Evolutionary conservation across 2,797 vertebrate genomes (phyloP).

Genomic region (Tenualosa ilisha): DNA sequence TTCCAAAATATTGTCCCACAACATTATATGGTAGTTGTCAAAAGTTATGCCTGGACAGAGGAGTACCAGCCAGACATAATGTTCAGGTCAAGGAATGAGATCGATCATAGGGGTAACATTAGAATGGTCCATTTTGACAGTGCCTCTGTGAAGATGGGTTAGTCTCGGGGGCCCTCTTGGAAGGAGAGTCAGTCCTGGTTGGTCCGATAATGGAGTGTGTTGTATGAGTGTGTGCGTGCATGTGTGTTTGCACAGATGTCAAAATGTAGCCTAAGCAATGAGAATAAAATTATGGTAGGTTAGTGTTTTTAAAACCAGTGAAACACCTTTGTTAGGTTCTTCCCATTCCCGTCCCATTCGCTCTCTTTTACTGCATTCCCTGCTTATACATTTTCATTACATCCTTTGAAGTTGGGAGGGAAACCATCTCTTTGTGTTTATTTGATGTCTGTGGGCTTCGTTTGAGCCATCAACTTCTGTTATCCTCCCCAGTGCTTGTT

Average conservation of each 20-base stretch:
- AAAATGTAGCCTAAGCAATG: neutral
- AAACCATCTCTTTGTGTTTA: constrained; percentile 26
- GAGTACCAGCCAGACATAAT: too few relatives aligned
- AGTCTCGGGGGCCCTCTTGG: too few relatives aligned
- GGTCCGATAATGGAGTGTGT: too few relatives aligned
- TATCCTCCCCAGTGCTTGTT: constrained; percentile 12
- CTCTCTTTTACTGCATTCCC: neutral
- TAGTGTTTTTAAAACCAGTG: neutral
- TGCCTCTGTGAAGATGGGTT: too few relatives aligned
- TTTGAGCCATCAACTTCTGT: constrained; percentile 26
- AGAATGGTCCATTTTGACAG: too few relatives aligned
- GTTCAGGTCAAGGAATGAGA: too few relatives aligned
- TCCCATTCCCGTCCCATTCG: neutral
- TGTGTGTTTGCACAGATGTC: neutral
- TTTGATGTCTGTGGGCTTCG: constrained; percentile 33
- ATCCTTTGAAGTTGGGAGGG: constrained; percentile 22
- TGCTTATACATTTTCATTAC: neutral
- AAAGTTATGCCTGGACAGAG: too few relatives aligned
- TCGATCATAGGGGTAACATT: too few relatives aligned
- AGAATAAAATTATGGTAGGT: neutral
- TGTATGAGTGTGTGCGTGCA: neutral
- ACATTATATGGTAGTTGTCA: too few relatives aligned
- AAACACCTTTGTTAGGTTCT: neutral
- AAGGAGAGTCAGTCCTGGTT: too few relatives aligned
- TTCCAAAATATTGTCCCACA: too few relatives aligned